Evolutionary conservation across 2,888 invertebrate species (phyloP), one percentile per base, ranked within the genome.

Genomic region (Lasiommata megera): DNA sequence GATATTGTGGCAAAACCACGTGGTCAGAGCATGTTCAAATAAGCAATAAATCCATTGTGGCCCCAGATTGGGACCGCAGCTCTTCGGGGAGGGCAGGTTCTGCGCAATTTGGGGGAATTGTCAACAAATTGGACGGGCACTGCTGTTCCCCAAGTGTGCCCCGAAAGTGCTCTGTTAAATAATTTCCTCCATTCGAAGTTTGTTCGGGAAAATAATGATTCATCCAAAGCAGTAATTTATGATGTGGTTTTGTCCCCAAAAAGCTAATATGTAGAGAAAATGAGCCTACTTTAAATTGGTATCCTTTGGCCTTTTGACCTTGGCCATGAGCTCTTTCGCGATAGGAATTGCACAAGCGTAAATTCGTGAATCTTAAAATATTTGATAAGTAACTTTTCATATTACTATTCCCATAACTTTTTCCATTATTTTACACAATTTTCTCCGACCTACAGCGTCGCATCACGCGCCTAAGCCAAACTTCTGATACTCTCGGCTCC

Each of bases 21-120:
- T 51, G 60, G 56, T 54, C 57, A 54, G 40, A 23, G 48, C 34
- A 37, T 44, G 48, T 48, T 41, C 55, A 50, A 61, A 61, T 56
- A 61, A 61, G 58, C 55, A 61, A 61, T 62, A 58, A 58, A 56
- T 62, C 58, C 46, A 54, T 54, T 56, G 58, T 50, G 44, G 34
- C 29, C 48, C 28, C 40, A 56, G 56, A 58, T 58, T 61, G 58
- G 51, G 41, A 54, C 56, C 56, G 18, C 61, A 58, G 54, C 50
- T 58, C 58, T 55, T 54, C 40, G 58, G 57, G 61, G 58, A 54
- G 44, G 14, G 31, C 34, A 48, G 53, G 53, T 54, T 55, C 52
- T 36, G 48, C 54, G 54, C 50, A 47, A 54, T 51, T 16, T 37
- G 12, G n/a, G 37, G 40, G 18, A 34, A 34, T 11, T 34, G 34